Base-by-base conservation (phyloP, 2,888 invertebrate genomes). In the Tipula lateralis region DNA sequence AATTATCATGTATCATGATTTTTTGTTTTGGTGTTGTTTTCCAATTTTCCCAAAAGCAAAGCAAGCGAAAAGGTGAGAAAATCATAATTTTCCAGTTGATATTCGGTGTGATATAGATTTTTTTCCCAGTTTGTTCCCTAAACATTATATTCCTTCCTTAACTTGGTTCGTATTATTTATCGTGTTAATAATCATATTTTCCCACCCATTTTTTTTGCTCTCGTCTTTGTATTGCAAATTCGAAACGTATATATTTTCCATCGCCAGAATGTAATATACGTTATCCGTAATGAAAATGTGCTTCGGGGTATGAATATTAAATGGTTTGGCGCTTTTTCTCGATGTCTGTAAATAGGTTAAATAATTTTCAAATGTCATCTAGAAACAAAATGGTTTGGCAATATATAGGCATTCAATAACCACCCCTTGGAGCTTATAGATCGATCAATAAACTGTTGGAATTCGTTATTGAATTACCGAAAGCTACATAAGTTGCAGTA, bases 71-170 rank as follows among this genome's bases (percentile, higher is more conserved):
- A 66, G 66, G 66, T 66, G 66, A 24, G 24, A 66, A 66, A 66
- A 66, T 66, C 66, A 66, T 66, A 66, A 66, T 66, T 66, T 66
- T 66, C 66, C 66, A 66, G 66, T 66, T 66, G 66, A 66, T 66
- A 66, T 50, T 50, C 44, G 16, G 5, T 50, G 16, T 50, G 9
- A 50, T 66, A 24, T 19, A 66, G 19, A 24, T 66, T 50, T 66
- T 24, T 50, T 66, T 66, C 9, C 66, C 66, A 44, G 66, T 24
- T 66, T 66, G 66, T 24, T 24, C 9, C 24, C 66, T 3, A 3
- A 32, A 3, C 2, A 39, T 12, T 39, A n/a, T 36, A 36, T 36
- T 50, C 44, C 44, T 19, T 36, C 36, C 36, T 50, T 6, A n/a
- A 13, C 5, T n/a, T 50, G n/a, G 16, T n/a, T 50, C 16, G 3